Evolutionary conservation across 2,888 invertebrate genomes (phyloP), one percentile per base, ranked within the genome.

Genomic region (Dicyrtoma fusca): DNA sequence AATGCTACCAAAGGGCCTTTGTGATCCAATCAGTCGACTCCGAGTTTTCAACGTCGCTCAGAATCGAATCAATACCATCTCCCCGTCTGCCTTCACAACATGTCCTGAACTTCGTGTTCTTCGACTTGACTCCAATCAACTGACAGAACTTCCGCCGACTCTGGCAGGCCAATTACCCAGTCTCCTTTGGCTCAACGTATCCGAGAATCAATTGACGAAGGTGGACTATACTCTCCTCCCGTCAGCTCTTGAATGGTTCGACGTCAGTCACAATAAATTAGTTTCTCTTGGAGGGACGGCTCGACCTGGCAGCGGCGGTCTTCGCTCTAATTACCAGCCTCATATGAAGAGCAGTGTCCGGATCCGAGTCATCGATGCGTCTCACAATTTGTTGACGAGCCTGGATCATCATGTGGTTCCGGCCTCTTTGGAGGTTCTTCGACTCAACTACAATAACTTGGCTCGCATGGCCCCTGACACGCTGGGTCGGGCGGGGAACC

Each of bases 211-310:
- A 82, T 85, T 92, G 79, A 86, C 88, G 75, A 89, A 90, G 89
- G 92, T 92, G 84, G 92, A 92, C 85, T 92, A 91, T 81, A 90
- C 90, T 79, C 88, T 92, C 81, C 87, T 92, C 81, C 92, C 92
- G 14, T 83, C 86, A 1, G 90, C 89, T 81, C 86, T 92, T 57
- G 90, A 91, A 83, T 91, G 91, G 90, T 85, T 93, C 71, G 92
- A 92, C 83, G 89, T 92, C 87, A 91, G 91, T 82, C 88, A 89
- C 82, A 92, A 92, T 84, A 88, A 89, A 85, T 89, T 92, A 25
- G 79, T 81, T 57, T 76, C 80, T 25, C 73, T 84, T 34, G 61
- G 61, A 10, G 82, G 82, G 57, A 34, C 8, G 3, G 34, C 34
- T 34, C 34, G 34, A 5, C 61, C 34, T 34, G 34, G 34, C 8